Conservation (phyloP, 2,888 invertebrate genomes). For the Lissocephala sabroskyi region DNA sequence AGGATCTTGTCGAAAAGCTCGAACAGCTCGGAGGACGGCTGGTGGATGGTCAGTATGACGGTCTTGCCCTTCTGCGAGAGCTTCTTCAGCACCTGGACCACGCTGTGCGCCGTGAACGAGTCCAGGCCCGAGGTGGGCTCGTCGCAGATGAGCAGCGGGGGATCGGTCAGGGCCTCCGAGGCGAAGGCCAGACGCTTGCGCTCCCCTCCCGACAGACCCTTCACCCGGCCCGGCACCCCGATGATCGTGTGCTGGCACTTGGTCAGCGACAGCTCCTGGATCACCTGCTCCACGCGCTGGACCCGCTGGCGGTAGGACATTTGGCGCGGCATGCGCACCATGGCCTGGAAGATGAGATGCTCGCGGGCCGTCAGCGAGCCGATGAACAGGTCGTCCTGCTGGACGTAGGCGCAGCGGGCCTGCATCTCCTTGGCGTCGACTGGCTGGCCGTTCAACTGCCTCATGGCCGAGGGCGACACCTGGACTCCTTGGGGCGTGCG, state of each 20-base stretch:
- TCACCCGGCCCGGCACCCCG: conserved; percentile 88
- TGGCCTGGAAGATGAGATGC: conserved; percentile 90
- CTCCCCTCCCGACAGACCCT: conserved; percentile 97
- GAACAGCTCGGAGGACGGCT: conserved; percentile 93
- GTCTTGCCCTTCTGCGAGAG: conserved; percentile 89
- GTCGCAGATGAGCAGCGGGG: conserved; percentile 95
- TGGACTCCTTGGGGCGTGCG: conserved; percentile 81
- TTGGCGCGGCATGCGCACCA: conserved; percentile 87
- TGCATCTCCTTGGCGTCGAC: conserved; percentile 81
- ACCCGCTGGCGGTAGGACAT: conserved; percentile 83
- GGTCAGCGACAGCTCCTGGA: conserved; percentile 86
- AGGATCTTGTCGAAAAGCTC: conserved; percentile 91
- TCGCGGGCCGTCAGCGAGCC: conserved; percentile 91
- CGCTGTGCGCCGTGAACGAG: conserved; percentile 96
- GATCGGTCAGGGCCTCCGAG: conserved; percentile 96
- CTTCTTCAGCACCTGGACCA: conserved; percentile 85
- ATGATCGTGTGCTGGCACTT: conserved; percentile 94
- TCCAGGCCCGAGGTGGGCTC: conserved; percentile 98
- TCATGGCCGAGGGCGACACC: conserved; percentile 74
- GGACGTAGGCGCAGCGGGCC: conserved; percentile 90
- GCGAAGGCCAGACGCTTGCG: conserved; percentile 96
- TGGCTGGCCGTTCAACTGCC: conserved; percentile 83
- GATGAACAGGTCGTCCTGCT: conserved; percentile 94
- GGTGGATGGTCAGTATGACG: conserved; percentile 94
- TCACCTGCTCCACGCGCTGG: conserved; percentile 87